Conservation (phyloP, 1,140 invertebrate genomes). For the Kradibia gibbosae region DNA sequence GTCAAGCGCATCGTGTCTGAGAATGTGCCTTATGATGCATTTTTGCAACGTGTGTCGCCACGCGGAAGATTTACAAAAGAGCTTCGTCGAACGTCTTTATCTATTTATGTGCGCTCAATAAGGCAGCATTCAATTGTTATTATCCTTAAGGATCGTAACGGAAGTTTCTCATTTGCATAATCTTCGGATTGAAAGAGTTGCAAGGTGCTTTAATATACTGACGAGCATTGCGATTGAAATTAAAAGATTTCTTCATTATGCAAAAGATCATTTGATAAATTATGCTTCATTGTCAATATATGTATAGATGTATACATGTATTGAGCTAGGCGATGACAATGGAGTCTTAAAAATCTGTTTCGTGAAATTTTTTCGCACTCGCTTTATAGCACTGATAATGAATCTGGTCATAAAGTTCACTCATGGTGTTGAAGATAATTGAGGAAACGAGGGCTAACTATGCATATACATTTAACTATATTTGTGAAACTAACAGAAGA, state of each 20-base stretch:
- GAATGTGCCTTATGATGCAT: constrained; percentile 56
- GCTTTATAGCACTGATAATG: not conserved
- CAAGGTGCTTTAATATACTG: no score
- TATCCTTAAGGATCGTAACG: not conserved
- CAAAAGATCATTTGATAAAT: no score
- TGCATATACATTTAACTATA: not conserved
- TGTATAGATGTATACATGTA: no score
- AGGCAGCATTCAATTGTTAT: not conserved
- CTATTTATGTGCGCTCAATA: not conserved
- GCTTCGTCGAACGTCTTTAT: not conserved
- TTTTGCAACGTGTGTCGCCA: constrained; percentile 46
- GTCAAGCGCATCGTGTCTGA: constrained; percentile 49
- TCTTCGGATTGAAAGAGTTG: not conserved
- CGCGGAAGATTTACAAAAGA: constrained; percentile 20
- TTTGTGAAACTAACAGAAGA: not conserved
- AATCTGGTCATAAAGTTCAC: not conserved
- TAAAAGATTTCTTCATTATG: no score
- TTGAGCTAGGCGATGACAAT: not conserved
- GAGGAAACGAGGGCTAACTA: not conserved
- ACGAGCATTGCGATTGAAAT: no score
- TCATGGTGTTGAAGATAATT: not conserved
- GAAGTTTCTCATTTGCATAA: not conserved
- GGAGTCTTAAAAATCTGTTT: not conserved
- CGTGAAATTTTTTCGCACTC: not conserved
- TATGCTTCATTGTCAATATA: no score